Evolutionary conservation across 1,140 invertebrate genomes (phyloP).

Genomic region (Tachypleus tridentatus): DNA sequence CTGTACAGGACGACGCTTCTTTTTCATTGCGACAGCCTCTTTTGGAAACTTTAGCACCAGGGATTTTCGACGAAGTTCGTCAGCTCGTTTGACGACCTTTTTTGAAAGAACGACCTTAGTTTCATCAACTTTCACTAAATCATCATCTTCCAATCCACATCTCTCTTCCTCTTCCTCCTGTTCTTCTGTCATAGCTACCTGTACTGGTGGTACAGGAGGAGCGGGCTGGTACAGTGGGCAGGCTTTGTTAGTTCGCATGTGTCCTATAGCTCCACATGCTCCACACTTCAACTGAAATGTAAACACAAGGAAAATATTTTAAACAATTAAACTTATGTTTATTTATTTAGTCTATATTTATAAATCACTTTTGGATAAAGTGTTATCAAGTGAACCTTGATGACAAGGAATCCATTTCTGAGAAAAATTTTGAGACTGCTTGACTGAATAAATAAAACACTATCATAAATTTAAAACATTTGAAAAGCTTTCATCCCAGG

Average conservation of each 20-base stretch:
- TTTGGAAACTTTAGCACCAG: conserved; percentile 73
- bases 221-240: conserved; percentile 74
- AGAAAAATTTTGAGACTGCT: too few relatives aligned
- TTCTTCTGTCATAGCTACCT: conserved; percentile 62
- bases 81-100: conserved; percentile 49
- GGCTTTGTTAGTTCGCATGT: conserved; percentile 88
- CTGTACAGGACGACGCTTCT: conserved; percentile 47
- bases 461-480: too few relatives aligned
- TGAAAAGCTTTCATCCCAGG: too few relatives aligned
- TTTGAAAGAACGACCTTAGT: conserved; percentile 33
- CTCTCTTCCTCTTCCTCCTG: conserved; percentile 70
- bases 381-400: too few relatives aligned
- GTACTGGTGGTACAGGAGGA: conserved; percentile 48
- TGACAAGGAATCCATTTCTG: too few relatives aligned
- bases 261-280: conserved; percentile 71
- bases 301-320: neutral
- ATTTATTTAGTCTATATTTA: too few relatives aligned
- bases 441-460: too few relatives aligned
- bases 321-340: too few relatives aligned
- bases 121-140: conserved; percentile 82
- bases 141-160: conserved; percentile 55
- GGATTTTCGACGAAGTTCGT: conserved; percentile 63
- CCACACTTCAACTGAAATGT: conserved; percentile 65
- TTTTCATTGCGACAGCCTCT: conserved; percentile 52
- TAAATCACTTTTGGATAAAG: too few relatives aligned